Evolutionary conservation across 2,113 vertebrate species (phyloP).

Genomic region (Paramormyrops kingsleyae): DNA sequence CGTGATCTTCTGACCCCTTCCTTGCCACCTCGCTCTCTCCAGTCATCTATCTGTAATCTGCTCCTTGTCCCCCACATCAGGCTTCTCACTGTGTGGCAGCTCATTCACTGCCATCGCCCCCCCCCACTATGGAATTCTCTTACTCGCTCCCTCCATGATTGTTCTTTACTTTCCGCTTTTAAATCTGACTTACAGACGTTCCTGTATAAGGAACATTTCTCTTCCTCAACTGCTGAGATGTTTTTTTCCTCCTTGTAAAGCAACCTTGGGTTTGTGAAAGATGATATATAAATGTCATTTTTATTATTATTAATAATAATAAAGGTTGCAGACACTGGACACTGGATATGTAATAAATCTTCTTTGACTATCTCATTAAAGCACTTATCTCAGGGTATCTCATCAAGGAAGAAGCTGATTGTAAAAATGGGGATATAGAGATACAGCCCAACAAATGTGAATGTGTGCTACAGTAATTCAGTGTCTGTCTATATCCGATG

Average conservation of each 20-base stretch:
- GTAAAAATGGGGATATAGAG: background rate
- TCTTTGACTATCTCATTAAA: background rate
- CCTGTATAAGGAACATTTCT: background rate
- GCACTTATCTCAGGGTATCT: too few relatives aligned
- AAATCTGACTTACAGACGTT: background rate
- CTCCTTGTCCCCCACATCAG: background rate
- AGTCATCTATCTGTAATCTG: background rate
- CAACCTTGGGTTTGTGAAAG: background rate
- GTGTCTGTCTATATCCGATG: background rate
- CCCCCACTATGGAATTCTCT: background rate
- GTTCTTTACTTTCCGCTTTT: background rate
- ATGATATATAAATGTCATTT: background rate
- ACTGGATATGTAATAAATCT: background rate
- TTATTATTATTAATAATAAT: background rate
- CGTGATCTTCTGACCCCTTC: background rate
- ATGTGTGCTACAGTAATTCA: background rate
- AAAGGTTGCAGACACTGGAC: background rate
- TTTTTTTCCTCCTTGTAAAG: background rate
- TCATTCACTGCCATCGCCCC: background rate
- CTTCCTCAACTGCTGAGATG: background rate
- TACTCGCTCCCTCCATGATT: background rate
- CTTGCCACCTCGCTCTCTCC: background rate
- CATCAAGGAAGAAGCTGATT: background rate
- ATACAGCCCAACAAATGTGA: background rate
- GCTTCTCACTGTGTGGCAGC: background rate